Percentiles rank a stretch among this genome's conserved stretches.
Evolutionary conservation across 2,888 invertebrate genomes (phyloP).

Genomic region (Sturmia bella): DNA sequence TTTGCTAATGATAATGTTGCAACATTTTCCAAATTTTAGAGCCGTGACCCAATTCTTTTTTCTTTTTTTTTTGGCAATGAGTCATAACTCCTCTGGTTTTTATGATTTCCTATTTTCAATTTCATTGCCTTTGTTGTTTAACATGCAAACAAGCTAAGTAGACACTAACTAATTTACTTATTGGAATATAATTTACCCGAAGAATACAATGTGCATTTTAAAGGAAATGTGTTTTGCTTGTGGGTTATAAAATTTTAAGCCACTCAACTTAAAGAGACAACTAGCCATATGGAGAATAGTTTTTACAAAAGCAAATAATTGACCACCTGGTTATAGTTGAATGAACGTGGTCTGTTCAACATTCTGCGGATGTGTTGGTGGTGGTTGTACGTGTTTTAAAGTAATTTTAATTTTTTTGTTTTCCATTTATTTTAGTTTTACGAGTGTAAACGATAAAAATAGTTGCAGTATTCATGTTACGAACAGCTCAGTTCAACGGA

Average conservation of each 20-base stretch:
- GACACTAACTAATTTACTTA: slow-evolving; percentile 26
- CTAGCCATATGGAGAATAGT: slow-evolving; percentile 35
- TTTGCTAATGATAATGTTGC: no score
- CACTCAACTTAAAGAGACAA: slow-evolving; percentile 27
- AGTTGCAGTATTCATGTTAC: slow-evolving; percentile 7
- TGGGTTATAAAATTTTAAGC: slow-evolving; percentile 54
- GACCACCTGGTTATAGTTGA: slow-evolving; percentile 73
- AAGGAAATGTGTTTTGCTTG: slow-evolving; percentile 6
- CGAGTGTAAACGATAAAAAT: slow-evolving; percentile 11
- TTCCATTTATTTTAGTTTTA: slow-evolving; percentile 39
- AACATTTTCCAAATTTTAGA: no score
- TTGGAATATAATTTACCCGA: slow-evolving; percentile 4
- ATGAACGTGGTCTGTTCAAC: slow-evolving; percentile 30
- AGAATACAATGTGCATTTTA: slow-evolving; percentile 1
- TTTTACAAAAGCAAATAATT: slow-evolving; percentile 45
- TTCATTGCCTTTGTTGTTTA: slow-evolving; percentile 16
- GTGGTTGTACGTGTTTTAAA: slow-evolving; percentile 55
- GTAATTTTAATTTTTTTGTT: slow-evolving; percentile 64
- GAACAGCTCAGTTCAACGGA: not conserved
- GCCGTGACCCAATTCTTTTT: no score
- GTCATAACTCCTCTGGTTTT: slow-evolving; percentile 18
- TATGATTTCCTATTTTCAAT: not conserved
- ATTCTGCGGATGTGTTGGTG: slow-evolving; percentile 33
- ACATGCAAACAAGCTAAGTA: slow-evolving; percentile 64
- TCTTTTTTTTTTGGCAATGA: not conserved